Conservation (phyloP, 2,797 vertebrate genomes). For the Furcifer pardalis region DNA sequence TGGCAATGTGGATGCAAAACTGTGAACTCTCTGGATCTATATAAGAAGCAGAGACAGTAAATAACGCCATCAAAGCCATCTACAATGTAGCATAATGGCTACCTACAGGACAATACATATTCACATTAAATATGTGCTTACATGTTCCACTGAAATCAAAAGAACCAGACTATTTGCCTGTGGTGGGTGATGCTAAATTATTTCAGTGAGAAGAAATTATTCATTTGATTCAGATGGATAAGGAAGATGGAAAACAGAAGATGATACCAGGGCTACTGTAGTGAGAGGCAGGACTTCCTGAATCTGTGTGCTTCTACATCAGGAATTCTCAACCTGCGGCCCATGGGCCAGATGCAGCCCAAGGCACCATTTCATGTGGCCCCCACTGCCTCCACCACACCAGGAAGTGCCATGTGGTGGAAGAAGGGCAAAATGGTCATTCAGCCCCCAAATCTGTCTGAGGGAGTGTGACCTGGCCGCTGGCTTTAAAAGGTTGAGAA, state of each 20-base stretch:
- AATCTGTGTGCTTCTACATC: not conserved
- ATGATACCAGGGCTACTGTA: not conserved
- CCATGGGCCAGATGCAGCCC: no score
- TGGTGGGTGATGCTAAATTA: not conserved
- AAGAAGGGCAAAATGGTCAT: no score
- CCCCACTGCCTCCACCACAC: no score
- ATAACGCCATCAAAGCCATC: constrained; percentile 5
- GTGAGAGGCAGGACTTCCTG: not conserved
- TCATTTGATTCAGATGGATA: constrained; percentile 44
- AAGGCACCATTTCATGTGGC: no score
- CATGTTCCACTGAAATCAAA: not conserved
- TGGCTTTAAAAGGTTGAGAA: no score
- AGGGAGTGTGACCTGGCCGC: no score
- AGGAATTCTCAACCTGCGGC: no score
- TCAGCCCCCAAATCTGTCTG: no score
- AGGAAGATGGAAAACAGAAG: constrained; percentile 29
- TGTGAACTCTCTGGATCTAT: not conserved
- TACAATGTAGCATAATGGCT: not conserved
- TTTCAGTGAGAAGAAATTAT: not conserved
- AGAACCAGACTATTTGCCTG: not conserved
- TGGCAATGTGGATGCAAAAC: not conserved
- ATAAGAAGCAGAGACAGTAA: not conserved
- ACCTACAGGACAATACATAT: no score
- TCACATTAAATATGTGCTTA: not conserved
- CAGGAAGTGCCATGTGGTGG: no score